Conservation (phyloP, 2,888 invertebrate species). For the Melieria omissa region DNA sequence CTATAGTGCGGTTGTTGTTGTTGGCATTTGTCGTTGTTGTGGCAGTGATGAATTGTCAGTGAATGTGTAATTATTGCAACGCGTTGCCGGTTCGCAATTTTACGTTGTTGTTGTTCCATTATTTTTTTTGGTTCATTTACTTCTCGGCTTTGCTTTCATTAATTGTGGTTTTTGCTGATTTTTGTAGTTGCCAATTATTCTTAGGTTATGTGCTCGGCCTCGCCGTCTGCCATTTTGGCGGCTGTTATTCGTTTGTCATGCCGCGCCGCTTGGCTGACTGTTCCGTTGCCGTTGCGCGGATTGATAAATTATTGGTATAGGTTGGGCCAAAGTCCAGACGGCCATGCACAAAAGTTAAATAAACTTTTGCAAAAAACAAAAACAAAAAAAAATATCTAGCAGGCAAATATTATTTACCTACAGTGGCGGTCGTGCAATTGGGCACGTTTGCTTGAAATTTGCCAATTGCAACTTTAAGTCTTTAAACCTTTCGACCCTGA, state of each 20-base stretch:
- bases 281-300: constrained; percentile 5
- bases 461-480: too few species aligned
- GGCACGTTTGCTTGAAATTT: too few species aligned
- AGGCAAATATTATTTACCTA: background rate
- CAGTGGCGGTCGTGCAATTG: too few species aligned
- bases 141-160: too few species aligned
- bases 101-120: too few species aligned
- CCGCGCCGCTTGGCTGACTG: constrained; percentile 5
- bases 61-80: constrained; percentile 20
- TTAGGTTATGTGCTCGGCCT: too few species aligned
- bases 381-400: background rate
- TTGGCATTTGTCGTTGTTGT: background rate
- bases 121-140: too few species aligned
- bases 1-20: background rate
- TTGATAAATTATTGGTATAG: constrained; percentile 27
- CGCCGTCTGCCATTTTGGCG: too few species aligned
- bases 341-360: constrained; percentile 6
- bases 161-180: too few species aligned
- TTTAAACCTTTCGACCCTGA: too few species aligned
- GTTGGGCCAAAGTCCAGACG: constrained; percentile 26
- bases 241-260: background rate
- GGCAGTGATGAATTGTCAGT: constrained; percentile 21
- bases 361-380: constrained; percentile 20
- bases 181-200: too few species aligned
- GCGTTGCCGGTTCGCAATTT: too few species aligned